Evolutionary conservation across 2,888 invertebrate genomes (phyloP).

Genomic region (Lydus trimaculatus): DNA sequence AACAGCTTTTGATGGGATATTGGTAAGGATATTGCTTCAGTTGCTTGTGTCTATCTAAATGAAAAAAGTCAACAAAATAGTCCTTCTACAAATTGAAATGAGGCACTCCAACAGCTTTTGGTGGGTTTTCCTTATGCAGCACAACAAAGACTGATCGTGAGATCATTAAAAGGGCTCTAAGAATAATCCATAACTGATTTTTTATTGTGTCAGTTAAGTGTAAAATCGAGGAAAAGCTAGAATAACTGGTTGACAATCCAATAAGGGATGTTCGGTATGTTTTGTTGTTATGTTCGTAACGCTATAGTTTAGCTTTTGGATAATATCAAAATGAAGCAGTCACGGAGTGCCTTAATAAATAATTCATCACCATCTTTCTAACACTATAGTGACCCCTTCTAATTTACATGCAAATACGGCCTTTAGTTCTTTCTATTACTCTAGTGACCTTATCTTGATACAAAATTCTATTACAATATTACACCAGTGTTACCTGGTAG

Average conservation of each 20-base stretch:
- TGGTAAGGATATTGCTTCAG: too few species aligned
- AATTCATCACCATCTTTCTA: constrained; percentile 28
- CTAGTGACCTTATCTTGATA: not conserved
- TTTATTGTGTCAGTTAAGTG: too few species aligned
- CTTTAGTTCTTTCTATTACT: constrained; percentile 23
- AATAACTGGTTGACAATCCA: not conserved
- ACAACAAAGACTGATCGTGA: too few species aligned
- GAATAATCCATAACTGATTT: too few species aligned
- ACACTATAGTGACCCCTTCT: constrained; percentile 9
- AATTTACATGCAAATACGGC: constrained; percentile 29
- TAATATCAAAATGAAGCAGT: constrained; percentile 30
- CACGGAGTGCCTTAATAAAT: constrained; percentile 40
- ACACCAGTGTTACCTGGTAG: constrained; percentile 22
- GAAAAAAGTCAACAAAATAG: too few species aligned
- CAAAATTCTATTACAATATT: constrained; percentile 15
- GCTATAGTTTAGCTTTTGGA: not conserved
- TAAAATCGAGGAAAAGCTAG: too few species aligned
- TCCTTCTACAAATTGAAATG: too few species aligned
- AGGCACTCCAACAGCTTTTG: too few species aligned
- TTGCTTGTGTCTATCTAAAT: too few species aligned
- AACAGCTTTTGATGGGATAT: too few species aligned
- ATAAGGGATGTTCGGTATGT: not conserved
- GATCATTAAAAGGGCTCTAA: too few species aligned
- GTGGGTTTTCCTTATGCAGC: too few species aligned
- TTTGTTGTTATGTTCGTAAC: not conserved